Evolutionary conservation across 2,113 vertebrate species (phyloP).

Genomic region (Perccottus glenii): DNA sequence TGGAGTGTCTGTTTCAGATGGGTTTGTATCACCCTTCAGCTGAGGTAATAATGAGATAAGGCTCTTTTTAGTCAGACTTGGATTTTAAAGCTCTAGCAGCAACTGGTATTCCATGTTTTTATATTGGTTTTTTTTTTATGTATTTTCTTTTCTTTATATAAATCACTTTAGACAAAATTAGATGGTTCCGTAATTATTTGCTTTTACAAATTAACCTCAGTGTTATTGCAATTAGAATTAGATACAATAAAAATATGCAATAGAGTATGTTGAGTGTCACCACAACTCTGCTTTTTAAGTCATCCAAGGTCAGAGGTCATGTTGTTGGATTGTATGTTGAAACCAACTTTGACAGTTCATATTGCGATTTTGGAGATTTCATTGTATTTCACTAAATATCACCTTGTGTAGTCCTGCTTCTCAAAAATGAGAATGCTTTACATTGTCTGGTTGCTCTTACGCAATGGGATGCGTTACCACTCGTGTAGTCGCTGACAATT

Average conservation of each 20-base stretch:
- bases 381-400: too few relatives aligned
- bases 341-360: too few relatives aligned
- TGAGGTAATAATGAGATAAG: neutral
- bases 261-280: too few relatives aligned
- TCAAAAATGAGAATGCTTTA: neutral
- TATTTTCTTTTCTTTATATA: neutral
- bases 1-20: conserved; percentile 1
- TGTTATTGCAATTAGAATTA: too few relatives aligned
- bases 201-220: too few relatives aligned
- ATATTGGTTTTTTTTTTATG: neutral
- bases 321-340: too few relatives aligned
- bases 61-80: neutral
- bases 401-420: neutral
- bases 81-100: neutral
- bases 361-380: too few relatives aligned
- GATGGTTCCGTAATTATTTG: too few relatives aligned
- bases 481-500: conserved; percentile 29
- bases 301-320: too few relatives aligned
- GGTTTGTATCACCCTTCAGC: neutral
- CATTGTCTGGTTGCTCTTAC: neutral
- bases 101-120: neutral
- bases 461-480: conserved; percentile 18
- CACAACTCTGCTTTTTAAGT: too few relatives aligned
- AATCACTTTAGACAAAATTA: conserved; percentile 1
- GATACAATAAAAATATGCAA: too few relatives aligned